A percentile compares a stretch with the other conserved stretches of the same genome.
Evolutionary conservation across 2,113 vertebrate genomes (phyloP).

Genomic region (Pelecanus crispus): DNA sequence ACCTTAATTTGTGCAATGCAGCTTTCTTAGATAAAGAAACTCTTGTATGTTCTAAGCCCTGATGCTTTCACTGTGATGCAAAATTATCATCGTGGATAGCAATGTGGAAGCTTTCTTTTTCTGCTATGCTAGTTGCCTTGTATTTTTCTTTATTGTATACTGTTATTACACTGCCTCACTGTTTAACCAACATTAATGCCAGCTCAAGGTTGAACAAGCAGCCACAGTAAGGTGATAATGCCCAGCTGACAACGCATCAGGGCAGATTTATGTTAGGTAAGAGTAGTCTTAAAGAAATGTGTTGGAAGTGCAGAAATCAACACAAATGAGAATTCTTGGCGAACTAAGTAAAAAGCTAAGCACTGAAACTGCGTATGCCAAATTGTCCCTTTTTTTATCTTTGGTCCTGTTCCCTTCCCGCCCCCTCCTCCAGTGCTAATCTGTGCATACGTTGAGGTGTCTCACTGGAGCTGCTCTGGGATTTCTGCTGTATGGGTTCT

Average conservation of each 20-base stretch:
- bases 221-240: background rate
- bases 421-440: background rate
- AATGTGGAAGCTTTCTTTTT: background rate
- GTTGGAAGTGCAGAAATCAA: background rate
- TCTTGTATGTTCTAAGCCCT: background rate
- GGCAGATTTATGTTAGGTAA: background rate
- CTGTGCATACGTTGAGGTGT: background rate
- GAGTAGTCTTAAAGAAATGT: background rate
- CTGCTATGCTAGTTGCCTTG: background rate
- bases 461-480: background rate
- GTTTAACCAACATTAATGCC: background rate
- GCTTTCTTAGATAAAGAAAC: background rate
- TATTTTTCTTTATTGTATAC: background rate
- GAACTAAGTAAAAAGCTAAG: background rate
- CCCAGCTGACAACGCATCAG: background rate
- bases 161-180: background rate
- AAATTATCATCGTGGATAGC: background rate
- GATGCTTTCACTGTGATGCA: background rate
- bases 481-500: background rate
- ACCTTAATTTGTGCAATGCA: background rate
- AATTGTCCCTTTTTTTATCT: background rate
- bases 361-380: background rate
- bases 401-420: accelerated
- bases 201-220: background rate
- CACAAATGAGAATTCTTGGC: background rate